Evolutionary conservation across 2,797 vertebrate genomes (phyloP), one percentile per base, ranked within the genome.

Genomic region (Rhinatrema bivittatum): DNA sequence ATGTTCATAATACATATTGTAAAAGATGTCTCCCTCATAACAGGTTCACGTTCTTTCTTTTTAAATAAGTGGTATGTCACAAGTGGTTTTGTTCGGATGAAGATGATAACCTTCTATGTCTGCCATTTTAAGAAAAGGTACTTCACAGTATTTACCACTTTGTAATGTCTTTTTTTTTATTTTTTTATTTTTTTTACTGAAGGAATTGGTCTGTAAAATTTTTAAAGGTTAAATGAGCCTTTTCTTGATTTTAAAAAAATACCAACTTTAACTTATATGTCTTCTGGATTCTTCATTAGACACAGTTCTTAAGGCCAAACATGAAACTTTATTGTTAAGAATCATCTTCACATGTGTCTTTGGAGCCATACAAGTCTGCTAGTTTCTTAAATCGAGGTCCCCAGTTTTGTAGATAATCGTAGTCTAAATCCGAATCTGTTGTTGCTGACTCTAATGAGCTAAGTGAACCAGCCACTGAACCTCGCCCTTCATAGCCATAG

Each of bases 331-430:
- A 75, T 69, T 80, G 88, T 97, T 96, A 97, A 87, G 91, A 97
- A 84, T 95, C 91, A 3, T 97, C 91, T 68, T 92, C 73, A 27
- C 82, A 88, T 74, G 84, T 91, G 88, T 98, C 93, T 97, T 97
- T 98, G 87, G 93, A 94, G 78, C 94, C 95, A 37, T 98, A 98
- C 68, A 98, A 90, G 79, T 97, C 94, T 20, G 95, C 94, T 76
- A 98, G 85, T 90, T 90, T 95, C 90, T 91, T 97, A 86, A 98
- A 98, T 40, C 95, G 84, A 27, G 95, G 95, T 73, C 95, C 95
- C 95, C 95, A 98, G 20, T 93, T 97, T 79, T 97, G 93, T 87
- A 98, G 91, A 87, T 98, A 98, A 81, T 98, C 95, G 43, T 98
- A 98, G 87, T 98, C 93, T 86, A 98, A 87, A 79, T 98, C 95